Evolutionary conservation across 1,140 invertebrate species (phyloP), one percentile per base, ranked within the genome.

Genomic region (Saccostrea echinata): DNA sequence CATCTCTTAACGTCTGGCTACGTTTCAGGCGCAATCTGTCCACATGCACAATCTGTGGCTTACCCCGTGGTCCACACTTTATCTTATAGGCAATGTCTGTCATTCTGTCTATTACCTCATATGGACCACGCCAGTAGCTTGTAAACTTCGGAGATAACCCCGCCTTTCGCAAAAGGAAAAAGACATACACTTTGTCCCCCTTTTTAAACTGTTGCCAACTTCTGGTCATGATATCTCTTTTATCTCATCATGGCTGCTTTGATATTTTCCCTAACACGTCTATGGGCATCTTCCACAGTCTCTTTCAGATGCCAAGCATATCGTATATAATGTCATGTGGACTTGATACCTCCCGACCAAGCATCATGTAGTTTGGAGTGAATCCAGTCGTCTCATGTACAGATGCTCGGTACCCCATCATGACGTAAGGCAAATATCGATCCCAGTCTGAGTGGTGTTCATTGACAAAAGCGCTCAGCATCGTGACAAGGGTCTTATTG

Each of bases 311-410:
- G 57, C 88, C 76, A 86, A 16, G 85, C 55, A 83, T 84, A 30
- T 64, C 68, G 53, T 87, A 87, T 30, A 88, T 87, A 13, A 89
- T 3, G 43, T 91, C 81, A 0, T 90, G 8, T 6, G 91, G 88
- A 0, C 87, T 80, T 8, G 52, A 33, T 11, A 81, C 35, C 35
- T 90, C 90, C 8, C 88, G 68, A 13, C 89, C 91, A 12, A 92
- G 18, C 91, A 91, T 91, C 0, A 90, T 33, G 13, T 86, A 30
- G 88, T 91, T 91, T 84, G 91, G 88, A 21, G 52, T 91, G 16
- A 86, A 43, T 0, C 90, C 90, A 0, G 90, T 91, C 0, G 71
- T 90, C 24, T 88, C 80, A 68, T 92, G 87, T n/a, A 27, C 43
- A 1, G 91, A 61, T 0, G 71, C 21, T 30, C 86, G 8, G 18